Conservation (phyloP, 1,140 invertebrate species). For the Dolichoris vasculosae region DNA sequence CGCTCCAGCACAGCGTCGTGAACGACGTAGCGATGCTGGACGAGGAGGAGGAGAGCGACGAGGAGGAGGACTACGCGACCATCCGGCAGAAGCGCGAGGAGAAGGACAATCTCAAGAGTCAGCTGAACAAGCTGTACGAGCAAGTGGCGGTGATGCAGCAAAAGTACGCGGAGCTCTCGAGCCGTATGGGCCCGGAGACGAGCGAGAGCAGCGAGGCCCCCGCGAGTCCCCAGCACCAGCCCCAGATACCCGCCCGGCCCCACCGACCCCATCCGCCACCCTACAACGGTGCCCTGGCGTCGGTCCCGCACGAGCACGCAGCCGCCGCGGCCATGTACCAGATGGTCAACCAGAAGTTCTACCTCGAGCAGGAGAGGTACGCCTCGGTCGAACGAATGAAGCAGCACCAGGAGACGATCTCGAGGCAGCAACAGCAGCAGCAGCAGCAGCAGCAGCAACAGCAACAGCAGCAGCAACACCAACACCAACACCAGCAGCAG, state of each 20-base stretch:
- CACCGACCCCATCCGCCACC: slow-evolving; percentile 75
- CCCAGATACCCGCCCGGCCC: slow-evolving; percentile 74
- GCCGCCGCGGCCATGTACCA: slow-evolving; percentile 74
- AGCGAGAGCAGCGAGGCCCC: slow-evolving; percentile 83
- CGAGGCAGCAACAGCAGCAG: slow-evolving; percentile 74
- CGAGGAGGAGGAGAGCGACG: slow-evolving; percentile 85
- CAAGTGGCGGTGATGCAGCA: slow-evolving; percentile 93
- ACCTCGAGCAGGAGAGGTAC: slow-evolving; percentile 66
- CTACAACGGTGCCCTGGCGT: slow-evolving; percentile 74
- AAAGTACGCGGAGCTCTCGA: slow-evolving; percentile 90
- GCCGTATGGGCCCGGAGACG: slow-evolving; percentile 84
- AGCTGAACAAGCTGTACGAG: slow-evolving; percentile 90
- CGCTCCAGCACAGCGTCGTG: slow-evolving; percentile 75
- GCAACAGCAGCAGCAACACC: slow-evolving; percentile 76
- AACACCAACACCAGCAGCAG: slow-evolving; percentile 69
- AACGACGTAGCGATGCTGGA: slow-evolving; percentile 83
- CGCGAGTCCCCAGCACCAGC: slow-evolving; percentile 73
- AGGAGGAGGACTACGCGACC: slow-evolving; percentile 82
- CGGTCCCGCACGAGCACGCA: slow-evolving; percentile 75
- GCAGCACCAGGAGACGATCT: slow-evolving; percentile 76
- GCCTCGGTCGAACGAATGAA: slow-evolving; percentile 63
- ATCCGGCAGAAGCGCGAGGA: slow-evolving; percentile 88
- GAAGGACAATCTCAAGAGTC: slow-evolving; percentile 88
- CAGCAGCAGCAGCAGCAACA: slow-evolving; percentile 76
- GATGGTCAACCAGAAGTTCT: slow-evolving; percentile 69